A percentile compares a stretch with the other conserved stretches of the same genome.
Conservation (phyloP, 2,113 vertebrate genomes). For the Capra hircus region DNA sequence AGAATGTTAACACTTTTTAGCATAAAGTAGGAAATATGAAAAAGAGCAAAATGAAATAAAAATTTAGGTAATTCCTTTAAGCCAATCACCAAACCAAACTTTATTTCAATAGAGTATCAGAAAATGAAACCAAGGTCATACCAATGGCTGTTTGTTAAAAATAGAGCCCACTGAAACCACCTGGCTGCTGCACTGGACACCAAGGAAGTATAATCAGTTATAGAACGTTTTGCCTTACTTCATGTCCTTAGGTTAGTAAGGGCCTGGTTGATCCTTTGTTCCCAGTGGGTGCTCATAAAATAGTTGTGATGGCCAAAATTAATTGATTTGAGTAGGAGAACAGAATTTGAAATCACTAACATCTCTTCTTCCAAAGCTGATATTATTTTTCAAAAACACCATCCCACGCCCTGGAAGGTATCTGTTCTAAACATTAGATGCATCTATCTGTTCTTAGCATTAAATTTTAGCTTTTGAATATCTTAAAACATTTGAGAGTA, state of each 20-base stretch:
- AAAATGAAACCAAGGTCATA: neutral
- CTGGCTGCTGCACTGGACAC: neutral
- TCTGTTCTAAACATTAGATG: constrained; percentile 67
- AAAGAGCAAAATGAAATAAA: neutral
- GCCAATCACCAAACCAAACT: neutral
- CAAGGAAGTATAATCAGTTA: neutral
- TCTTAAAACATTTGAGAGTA: constrained; percentile 39
- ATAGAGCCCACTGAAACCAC: neutral
- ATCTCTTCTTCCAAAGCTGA: neutral
- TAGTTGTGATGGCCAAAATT: neutral
- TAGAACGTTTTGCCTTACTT: neutral
- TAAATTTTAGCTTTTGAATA: constrained; percentile 52
- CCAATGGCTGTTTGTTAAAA: neutral
- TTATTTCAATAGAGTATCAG: neutral
- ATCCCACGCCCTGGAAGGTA: constrained; percentile 38
- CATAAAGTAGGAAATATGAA: neutral
- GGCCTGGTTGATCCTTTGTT: neutral
- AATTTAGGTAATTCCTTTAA: neutral
- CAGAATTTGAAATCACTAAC: constrained; percentile 20
- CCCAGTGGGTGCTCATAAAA: neutral
- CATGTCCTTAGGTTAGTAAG: neutral
- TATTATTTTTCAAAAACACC: constrained; percentile 34
- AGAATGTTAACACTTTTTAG: neutral
- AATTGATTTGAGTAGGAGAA: constrained; percentile 39
- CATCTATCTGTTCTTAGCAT: constrained; percentile 62